Base-by-base conservation (phyloP, 37 sponge, comb jelly and placozoan genomes). In the Tethya wilhelma region DNA sequence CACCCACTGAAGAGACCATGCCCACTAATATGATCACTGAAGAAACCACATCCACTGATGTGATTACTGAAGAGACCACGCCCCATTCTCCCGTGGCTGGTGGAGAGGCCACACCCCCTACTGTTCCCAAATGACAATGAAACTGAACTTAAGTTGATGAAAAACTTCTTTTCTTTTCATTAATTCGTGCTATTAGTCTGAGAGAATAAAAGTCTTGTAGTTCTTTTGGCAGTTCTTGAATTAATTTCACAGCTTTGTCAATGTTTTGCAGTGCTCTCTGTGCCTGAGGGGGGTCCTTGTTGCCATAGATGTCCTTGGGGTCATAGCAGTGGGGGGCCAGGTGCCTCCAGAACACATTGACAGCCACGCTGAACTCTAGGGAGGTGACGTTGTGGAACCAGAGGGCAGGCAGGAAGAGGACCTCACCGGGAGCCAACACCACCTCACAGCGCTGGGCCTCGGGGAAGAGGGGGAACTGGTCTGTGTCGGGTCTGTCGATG, bases 371-470 rank as follows among this genome's bases (percentile, higher is more conserved):
- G 75, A 92, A 97, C 55, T 89, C 90, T 30, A 92, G 63, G 0
- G 87, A 59, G 20, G 63, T 67, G 28, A 94, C 90, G 81, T 97
- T 91, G 73, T 97, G 98, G 65, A 95, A 95, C 98, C 98, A 97
- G 44, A 95, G 79, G 1, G 98, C 96, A n/a, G 98, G 98, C 14
- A 97, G 91, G 71, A 87, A 97, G 42, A 97, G 79, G 6, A 97
- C 85, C 28, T 97, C 98, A 4, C 98, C 98, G 19, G 90, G 83
- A 28, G 79, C 68, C 30, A 97, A 78, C 0, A 69, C 9, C 17
- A 90, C 82, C 64, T 87, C 95, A 34, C 62, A 75, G 20, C 76
- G 56, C 12, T 44, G 38, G 30, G 86, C 90, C 17, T 71, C 39
- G 12, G 67, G 38, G 56, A 94, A 97, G 9, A 74, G 34, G 2